Evolutionary conservation across 2,888 invertebrate genomes (phyloP).

Genomic region (Drosophila colorata): DNA sequence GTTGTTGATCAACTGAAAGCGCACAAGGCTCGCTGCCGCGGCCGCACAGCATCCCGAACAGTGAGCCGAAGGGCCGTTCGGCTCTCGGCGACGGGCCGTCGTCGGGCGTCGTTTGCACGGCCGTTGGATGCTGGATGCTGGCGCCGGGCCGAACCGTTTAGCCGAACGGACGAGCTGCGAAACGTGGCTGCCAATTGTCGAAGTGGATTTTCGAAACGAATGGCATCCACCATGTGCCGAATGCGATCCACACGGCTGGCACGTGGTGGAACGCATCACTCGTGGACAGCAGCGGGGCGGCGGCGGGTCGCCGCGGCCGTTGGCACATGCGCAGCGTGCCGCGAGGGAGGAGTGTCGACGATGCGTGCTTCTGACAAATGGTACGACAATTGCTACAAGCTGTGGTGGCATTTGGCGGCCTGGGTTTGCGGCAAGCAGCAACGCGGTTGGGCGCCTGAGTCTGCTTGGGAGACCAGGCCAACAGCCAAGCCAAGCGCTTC

Average conservation of each 20-base stretch:
- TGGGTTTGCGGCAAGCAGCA: constrained; percentile 57
- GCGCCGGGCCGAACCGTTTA: constrained; percentile 24
- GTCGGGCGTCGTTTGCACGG: constrained; percentile 30
- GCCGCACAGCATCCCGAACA: constrained; percentile 15
- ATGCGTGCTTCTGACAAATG: constrained; percentile 82
- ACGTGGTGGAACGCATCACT: constrained; percentile 78
- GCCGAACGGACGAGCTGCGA: constrained; percentile 48
- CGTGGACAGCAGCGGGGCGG: constrained; percentile 33
- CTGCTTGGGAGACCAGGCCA: constrained; percentile 20
- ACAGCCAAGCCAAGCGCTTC: constrained; percentile 26
- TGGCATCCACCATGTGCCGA: constrained; percentile 81
- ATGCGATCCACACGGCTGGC: constrained; percentile 50
- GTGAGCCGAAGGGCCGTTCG: constrained; percentile 20
- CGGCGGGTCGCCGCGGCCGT: neutral
- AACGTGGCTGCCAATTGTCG: constrained; percentile 80
- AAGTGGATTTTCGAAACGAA: constrained; percentile 77
- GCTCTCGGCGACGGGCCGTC: neutral
- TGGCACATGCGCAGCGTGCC: constrained; percentile 78
- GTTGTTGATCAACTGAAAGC: constrained; percentile 76
- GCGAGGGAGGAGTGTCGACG: constrained; percentile 82
- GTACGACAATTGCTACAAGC: constrained; percentile 84
- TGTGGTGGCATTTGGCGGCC: constrained; percentile 79
- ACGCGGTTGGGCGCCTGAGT: constrained; percentile 57
- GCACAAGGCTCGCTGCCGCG: constrained; percentile 23
- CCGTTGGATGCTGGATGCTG: constrained; percentile 71